These are phyloP conservation scores for Salpingus planirostris DNA, from an alignment of 2,888 invertebrate genomes.

Conservation along the genomic window DNA sequence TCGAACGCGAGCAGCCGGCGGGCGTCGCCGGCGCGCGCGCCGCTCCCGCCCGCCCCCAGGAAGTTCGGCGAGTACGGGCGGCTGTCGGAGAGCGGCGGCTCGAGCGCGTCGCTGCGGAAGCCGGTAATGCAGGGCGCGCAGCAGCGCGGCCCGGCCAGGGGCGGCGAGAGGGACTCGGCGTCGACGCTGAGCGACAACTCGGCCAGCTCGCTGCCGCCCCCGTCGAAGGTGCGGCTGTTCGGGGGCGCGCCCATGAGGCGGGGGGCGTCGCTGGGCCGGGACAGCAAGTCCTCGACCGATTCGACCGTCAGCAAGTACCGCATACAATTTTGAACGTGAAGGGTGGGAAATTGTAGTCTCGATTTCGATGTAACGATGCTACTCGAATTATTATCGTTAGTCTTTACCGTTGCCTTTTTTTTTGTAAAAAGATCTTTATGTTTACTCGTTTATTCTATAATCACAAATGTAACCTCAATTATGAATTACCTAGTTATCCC, in stretches of 20 bases:
- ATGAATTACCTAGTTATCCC: too few species aligned
- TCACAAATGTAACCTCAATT: too few species aligned
- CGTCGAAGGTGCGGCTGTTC: constrained; percentile 47
- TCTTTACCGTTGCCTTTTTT: constrained; percentile 3
- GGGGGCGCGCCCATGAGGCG: constrained; percentile 40
- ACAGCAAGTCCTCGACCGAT: constrained; percentile 39
- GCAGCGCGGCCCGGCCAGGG: constrained; percentile 38
- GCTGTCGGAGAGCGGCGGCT: constrained; percentile 45
- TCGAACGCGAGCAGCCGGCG: constrained; percentile 36
- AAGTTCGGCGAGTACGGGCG: constrained; percentile 52
- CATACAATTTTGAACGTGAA: constrained; percentile 53
- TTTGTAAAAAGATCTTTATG: constrained; percentile 2
- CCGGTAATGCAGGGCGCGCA: too few species aligned
- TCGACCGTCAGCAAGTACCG: constrained; percentile 60
- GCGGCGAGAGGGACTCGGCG: constrained; percentile 46
- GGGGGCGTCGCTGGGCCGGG: constrained; percentile 51
- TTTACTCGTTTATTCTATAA: constrained; percentile 1
- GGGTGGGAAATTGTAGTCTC: neutral
- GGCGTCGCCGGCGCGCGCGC: constrained; percentile 43
- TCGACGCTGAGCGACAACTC: constrained; percentile 49
- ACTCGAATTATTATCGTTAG: constrained; percentile 1
- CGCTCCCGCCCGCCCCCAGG: constrained; percentile 48
- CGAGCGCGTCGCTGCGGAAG: constrained; percentile 34
- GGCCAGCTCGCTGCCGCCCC: constrained; percentile 49
- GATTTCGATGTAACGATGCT: constrained; percentile 1